Percentiles rank a stretch among this genome's conserved stretches.
phyloP scores from a whole-genome alignment of 2,113 vertebrate genomes.

The Dissostichus mawsoni region DNA sequence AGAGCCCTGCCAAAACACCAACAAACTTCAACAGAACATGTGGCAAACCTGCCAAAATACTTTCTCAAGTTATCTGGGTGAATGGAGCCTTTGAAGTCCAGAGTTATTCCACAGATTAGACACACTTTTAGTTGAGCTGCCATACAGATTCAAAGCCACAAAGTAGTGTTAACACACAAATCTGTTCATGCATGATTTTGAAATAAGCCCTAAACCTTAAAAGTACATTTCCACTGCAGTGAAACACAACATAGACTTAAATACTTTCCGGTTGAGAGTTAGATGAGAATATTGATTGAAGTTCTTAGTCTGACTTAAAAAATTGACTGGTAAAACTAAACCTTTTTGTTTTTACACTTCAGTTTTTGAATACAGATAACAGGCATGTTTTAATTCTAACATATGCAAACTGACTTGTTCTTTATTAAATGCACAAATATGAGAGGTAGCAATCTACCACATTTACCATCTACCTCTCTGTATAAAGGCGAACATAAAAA shows the following conservation, averaged over 20 bases:
- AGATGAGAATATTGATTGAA: background rate
- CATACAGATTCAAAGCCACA: background rate
- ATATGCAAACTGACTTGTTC: background rate
- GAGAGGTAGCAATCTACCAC: background rate
- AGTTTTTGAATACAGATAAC: background rate
- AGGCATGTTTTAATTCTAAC: background rate
- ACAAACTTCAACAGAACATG: conserved; percentile 33
- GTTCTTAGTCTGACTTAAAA: background rate
- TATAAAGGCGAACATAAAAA: background rate
- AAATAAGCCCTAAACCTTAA: background rate
- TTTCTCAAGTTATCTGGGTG: conserved; percentile 14
- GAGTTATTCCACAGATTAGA: conserved; percentile 5
- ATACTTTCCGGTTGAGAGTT: background rate
- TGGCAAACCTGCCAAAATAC: conserved; percentile 32
- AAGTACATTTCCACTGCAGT: background rate
- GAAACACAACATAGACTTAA: background rate
- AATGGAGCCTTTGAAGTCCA: conserved; percentile 35
- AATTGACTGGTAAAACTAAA: background rate
- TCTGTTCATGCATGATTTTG: background rate
- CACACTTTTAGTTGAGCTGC: conserved; percentile 6
- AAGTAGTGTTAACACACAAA: background rate
- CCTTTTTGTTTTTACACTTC: background rate
- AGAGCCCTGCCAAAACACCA: conserved; percentile 41
- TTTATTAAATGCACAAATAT: conserved; percentile 2
- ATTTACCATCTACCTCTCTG: background rate